Percentiles rank a stretch among this genome's conserved stretches.
Evolutionary conservation across 2,113 vertebrate genomes (phyloP).

Genomic region (Tamias sibiricus): DNA sequence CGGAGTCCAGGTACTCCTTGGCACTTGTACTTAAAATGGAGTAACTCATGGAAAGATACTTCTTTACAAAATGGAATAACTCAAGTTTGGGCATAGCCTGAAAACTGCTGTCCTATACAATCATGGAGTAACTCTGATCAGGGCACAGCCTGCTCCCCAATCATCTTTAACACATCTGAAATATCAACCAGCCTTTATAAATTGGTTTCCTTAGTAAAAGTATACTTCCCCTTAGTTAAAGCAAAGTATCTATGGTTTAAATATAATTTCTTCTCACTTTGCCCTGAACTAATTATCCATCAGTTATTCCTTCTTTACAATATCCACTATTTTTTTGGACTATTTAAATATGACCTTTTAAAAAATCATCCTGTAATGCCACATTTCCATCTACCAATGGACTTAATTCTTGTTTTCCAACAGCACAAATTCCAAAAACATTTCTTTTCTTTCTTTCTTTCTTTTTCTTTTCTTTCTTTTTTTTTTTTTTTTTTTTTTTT

Average conservation of each 20-base stretch:
- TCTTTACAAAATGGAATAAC: no score
- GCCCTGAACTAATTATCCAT: not conserved
- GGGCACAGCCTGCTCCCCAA: not conserved
- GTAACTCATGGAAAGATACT: no score
- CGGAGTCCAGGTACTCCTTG: no score
- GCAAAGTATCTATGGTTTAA: not conserved
- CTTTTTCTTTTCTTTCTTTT: no score
- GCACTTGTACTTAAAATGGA: no score
- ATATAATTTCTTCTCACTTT: not conserved
- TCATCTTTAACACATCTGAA: not conserved
- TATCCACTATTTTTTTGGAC: not conserved
- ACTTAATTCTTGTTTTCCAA: not conserved
- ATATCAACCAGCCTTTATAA: not conserved
- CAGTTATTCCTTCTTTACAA: not conserved
- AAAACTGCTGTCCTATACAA: no score
- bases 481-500: no score
- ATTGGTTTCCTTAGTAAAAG: not conserved
- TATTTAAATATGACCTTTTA: not conserved
- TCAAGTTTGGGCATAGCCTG: no score
- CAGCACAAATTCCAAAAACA: not conserved
- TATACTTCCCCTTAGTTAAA: not conserved
- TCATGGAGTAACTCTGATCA: no score
- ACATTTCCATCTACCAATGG: not conserved
- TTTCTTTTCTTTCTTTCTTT: no score
- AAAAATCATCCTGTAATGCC: not conserved